phyloP scores from a whole-genome alignment of 2,113 vertebrate genomes.

The Cyanoderma ruficeps region DNA sequence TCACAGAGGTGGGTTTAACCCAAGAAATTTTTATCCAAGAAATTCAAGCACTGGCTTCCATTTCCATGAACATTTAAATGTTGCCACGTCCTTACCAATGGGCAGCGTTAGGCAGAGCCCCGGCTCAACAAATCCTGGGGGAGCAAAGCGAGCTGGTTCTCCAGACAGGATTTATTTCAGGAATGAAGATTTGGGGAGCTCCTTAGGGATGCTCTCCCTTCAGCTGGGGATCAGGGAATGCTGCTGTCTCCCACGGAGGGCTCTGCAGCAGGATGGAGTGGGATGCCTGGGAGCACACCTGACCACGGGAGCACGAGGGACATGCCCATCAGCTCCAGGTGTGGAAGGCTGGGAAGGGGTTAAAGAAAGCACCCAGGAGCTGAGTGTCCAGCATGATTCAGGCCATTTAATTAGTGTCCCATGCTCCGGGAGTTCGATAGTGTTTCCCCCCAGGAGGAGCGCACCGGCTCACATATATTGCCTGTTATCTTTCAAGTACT shows the following conservation, averaged over 20 bases:
- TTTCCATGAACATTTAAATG: fast-evolving
- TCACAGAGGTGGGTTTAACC: neutral
- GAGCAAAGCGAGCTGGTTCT: fast-evolving
- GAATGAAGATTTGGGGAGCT: neutral
- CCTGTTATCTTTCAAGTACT: conserved; percentile 77
- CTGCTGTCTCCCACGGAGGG: fast-evolving
- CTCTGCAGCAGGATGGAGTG: fast-evolving
- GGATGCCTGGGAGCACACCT: neutral
- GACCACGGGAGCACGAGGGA: fast-evolving
- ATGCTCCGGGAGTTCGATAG: conserved; percentile 14
- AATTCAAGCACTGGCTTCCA: neutral
- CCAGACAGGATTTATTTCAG: fast-evolving
- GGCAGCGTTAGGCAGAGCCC: neutral
- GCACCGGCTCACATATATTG: conserved; percentile 39
- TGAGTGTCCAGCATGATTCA: neutral
- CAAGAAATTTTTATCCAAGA: neutral
- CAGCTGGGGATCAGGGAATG: fast-evolving
- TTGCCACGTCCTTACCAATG: fast-evolving
- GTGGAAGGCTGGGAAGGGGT: neutral
- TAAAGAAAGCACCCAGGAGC: neutral
- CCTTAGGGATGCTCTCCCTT: fast-evolving
- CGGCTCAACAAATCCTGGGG: neutral
- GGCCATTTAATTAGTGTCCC: conserved; percentile 66
- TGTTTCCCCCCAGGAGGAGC: conserved; percentile 61
- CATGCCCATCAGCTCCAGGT: neutral